phyloP scores from a whole-genome alignment of 1,140 invertebrate species.

The Steinernema khuongi region DNA sequence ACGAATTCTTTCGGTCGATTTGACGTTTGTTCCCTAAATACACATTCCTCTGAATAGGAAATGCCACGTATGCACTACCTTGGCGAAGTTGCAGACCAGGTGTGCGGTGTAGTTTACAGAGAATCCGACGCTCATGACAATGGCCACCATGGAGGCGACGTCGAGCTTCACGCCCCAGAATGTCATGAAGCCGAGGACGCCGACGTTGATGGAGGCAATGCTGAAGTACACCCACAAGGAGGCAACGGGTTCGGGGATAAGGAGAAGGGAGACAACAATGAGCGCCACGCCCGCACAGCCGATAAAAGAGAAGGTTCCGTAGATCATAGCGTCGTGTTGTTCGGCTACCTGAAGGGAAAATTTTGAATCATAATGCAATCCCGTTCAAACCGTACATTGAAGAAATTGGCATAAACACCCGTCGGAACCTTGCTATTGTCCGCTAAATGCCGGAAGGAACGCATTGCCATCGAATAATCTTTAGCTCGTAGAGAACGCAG shows the following conservation, averaged over 20 bases:
- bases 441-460: constrained; percentile 62
- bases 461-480: constrained; percentile 55
- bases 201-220: constrained; percentile 86
- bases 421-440: constrained; percentile 76
- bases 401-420: constrained; percentile 88
- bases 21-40: constrained; percentile 64
- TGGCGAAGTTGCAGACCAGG: constrained; percentile 90
- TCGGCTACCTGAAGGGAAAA: constrained; percentile 51
- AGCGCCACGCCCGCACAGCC: constrained; percentile 82
- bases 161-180: constrained; percentile 88
- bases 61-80: constrained; percentile 69
- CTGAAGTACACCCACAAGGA: constrained; percentile 89
- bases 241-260: constrained; percentile 86
- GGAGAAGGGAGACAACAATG: constrained; percentile 88
- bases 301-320: constrained; percentile 78
- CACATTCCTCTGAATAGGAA: constrained; percentile 60
- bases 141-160: constrained; percentile 94
- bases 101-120: constrained; percentile 94
- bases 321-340: constrained; percentile 55
- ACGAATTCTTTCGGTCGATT: constrained; percentile 65
- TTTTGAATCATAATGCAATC: background rate
- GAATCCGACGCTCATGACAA: constrained; percentile 97
- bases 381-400: constrained; percentile 64
- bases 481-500: constrained; percentile 50
- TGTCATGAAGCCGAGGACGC: constrained; percentile 92